Evolutionary conservation across 2,888 invertebrate species (phyloP), one percentile per base, ranked within the genome.

Genomic region (Buathra laborator): DNA sequence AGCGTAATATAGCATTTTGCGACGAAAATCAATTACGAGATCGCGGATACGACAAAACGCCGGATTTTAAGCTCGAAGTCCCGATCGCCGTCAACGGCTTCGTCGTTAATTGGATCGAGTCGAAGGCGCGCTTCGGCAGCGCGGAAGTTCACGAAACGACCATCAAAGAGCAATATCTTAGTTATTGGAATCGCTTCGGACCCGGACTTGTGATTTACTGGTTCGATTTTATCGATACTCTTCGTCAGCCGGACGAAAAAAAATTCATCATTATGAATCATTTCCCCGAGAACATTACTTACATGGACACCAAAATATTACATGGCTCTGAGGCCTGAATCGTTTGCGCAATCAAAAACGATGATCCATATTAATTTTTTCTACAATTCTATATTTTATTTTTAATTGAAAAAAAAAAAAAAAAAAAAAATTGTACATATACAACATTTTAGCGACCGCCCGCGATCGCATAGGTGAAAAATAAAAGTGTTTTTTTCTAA

Each of bases 131-230:
- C n/a, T 99, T 99, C 95, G 99, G 98, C 3, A 98, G 98, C 94
- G 95, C 96, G 87, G 96, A 96, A 89, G 96, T 96, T 78, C 99
- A 99, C 94, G 95, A 96, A 64, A 96, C 95, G 12, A 98, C 98
- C 93, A 95, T 97, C 75, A 96, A 96, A 89, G 97, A 98, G 88
- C 99, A 99, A 92, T 96, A 97, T 89, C 95, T 96, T 87, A 97
- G 98, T 93, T 99, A 99, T 91, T 97, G 97, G 96, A 99, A 98
- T 93, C 96, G 98, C 91, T 99, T 98, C 95, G 99, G 99, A 1
- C 96, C 98, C 46, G 99, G 99, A 0, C 95, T 99, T 88, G 98
- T 99, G 0, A 98, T 99, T 88, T 99, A 99, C 93, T 99, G 99
- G 99, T 98, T 98, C 95, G 99, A 98, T 14, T 98, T 96, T 92